A percentile compares a stretch with the other conserved stretches of the same genome.
Conservation (phyloP, 2,888 invertebrate species). For the Drosophila subsilvestris region DNA sequence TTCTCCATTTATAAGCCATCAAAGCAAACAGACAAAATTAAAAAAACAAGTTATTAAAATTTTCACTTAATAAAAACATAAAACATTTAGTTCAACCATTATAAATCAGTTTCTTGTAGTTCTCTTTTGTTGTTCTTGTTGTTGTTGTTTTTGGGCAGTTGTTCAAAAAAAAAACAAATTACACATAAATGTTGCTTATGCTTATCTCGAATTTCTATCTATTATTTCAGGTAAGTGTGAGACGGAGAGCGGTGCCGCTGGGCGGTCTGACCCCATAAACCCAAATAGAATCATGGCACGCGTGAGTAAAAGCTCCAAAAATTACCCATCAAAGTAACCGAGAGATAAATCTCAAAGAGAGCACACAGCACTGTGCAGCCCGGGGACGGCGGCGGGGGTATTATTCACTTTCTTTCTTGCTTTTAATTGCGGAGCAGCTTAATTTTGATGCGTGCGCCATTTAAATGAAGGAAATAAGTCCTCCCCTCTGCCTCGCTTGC, state of each 20-base stretch:
- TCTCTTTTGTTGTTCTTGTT: slow-evolving; percentile 14
- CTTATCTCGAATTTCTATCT: slow-evolving; percentile 61
- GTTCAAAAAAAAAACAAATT: slow-evolving; percentile 48
- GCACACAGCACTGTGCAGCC: not conserved
- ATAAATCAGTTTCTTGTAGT: slow-evolving; percentile 53
- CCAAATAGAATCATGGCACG: slow-evolving; percentile 64
- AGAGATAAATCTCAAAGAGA: slow-evolving; percentile 42
- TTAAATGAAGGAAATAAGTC: slow-evolving; percentile 57
- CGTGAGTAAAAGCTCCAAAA: slow-evolving; percentile 72
- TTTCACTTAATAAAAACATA: slow-evolving; percentile 64
- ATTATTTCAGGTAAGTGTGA: slow-evolving; percentile 65
- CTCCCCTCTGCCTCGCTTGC: not conserved
- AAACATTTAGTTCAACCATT: slow-evolving; percentile 47
- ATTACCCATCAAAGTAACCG: slow-evolving; percentile 30
- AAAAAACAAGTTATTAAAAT: slow-evolving; percentile 52
- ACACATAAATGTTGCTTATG: slow-evolving; percentile 52
- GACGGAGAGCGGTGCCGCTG: slow-evolving; percentile 13
- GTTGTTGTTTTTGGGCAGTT: slow-evolving; percentile 17
- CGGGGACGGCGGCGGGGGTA: not conserved
- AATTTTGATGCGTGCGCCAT: slow-evolving; percentile 70
- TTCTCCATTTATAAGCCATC: slow-evolving; percentile 23
- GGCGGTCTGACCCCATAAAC: slow-evolving; percentile 59
- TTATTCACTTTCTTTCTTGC: slow-evolving; percentile 67
- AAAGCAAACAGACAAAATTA: slow-evolving; percentile 6
- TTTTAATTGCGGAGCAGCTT: slow-evolving; percentile 72